Base-by-base conservation (phyloP, 1,140 invertebrate species). In the Drosophila saltans region DNA sequence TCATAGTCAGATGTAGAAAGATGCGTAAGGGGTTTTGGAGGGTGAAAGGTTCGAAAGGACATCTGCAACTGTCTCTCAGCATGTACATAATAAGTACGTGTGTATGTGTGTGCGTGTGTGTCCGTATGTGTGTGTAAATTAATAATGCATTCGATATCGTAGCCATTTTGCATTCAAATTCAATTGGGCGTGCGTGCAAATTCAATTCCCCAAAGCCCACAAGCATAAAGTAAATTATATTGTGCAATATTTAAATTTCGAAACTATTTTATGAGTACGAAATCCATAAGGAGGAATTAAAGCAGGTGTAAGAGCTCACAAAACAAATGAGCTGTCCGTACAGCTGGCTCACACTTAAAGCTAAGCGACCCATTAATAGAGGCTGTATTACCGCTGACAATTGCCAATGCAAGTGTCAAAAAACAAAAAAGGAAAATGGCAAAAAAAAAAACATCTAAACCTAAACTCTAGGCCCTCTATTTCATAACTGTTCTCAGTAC, bases 181-280 rank as follows among this genome's bases (percentile, higher is more conserved):
- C 86, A 90, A 85, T 89, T 89, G 81, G 74, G 71, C 67, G 78
- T 90, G 86, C 81, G 85, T 90, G 85, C 76, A 90, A 90, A 90
- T 90, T 90, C 73, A 90, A 90, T 90, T 85, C 81, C 73, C 85
- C 66, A 82, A 85, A 90, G 69, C 81, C 83, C 69, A 83, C 69
- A 66, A 80, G 83, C 84, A 88, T 83, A 72, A 80, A 80, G 69
- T 72, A 80, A 83, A 88, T 88, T 82, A 78, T 77, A 76, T 88
- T 69, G 72, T 71, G 80, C 83, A 79, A 69, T 72, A 69, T 78
- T 78, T 75, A 78, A 80, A 66, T 80, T 64, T 69, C 56, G 58
- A 43, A 79, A 76, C 75, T 79, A 75, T 72, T 58, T 69, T 52
- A 52, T 52, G 21, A 52, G 8, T 24, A 8, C 45, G 26, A 52